Base-by-base conservation (phyloP, 2,888 invertebrate genomes). In the Epinotia bilunana region DNA sequence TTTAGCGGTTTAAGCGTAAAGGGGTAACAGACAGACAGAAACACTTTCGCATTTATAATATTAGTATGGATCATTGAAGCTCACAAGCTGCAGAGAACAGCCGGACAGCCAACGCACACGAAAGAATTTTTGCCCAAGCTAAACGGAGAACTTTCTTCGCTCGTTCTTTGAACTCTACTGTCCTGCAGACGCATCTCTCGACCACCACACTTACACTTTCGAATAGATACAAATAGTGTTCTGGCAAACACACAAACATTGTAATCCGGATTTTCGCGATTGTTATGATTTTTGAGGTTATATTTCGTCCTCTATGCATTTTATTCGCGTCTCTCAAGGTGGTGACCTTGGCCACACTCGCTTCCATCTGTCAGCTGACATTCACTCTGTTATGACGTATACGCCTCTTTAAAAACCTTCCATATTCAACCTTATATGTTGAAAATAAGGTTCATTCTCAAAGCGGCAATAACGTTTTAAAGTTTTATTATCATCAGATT, bases 281-380 rank as follows among this genome's bases (percentile, higher is more conserved):
- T 13, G 63, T 64, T 64, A 23, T 64, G 23, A 49, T 64, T 46
- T 61, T 64, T 53, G 49, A 64, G 49, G 64, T 49, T 63, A 63
- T 46, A 43, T 63, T 23, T n/a, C 28, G 49, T 64, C 64, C 64
- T 64, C 28, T 53, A 11, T 49, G 49, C 23, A 64, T 64, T 49
- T 64, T 64, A 64, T 64, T 64, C 64, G n/a, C 64, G 64, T 49
- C 39, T 18, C 11, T n/a, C 64, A 64, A 64, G 49, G 28, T 23
- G 49, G 9, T 7, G 64, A n/a, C 64, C 64, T 64, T 64, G 49
- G 7, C 5, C 23, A 28, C 49, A 28, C 28, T 16, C 28, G 49
- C 20, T 53, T 49, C 49, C 49, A 64, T 64, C 28, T 49, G 49
- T 64, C 64, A 46, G 1, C 23, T 28, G n/a, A 9, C 16, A 16